Base-by-base conservation (phyloP, 2,113 vertebrate genomes). In the Nothobranchius furzeri region DNA sequence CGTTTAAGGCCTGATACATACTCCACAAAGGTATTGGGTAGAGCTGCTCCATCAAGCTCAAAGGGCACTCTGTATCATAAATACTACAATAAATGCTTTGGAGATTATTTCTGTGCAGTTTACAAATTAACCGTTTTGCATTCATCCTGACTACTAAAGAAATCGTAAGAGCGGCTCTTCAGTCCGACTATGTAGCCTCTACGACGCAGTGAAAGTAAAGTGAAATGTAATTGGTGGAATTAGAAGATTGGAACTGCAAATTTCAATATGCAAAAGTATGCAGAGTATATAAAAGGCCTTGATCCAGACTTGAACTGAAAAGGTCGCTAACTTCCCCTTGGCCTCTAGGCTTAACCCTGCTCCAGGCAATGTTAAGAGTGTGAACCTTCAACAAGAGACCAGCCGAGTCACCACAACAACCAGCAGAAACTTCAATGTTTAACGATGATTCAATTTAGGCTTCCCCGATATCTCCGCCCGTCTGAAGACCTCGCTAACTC, bases 211-310 rank as follows among this genome's bases (percentile, higher is more conserved):
- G 35, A 30, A 24, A 15, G 9, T 9, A 11, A 48, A 61, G 15
- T 4, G 8, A 49, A 46, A 14, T 25, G 17, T 9, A 9, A n/a
- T 35, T 46, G 17, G 30, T 37, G 30, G 9, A 14, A 7, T 6
- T 11, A 24, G 6, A 42, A 58, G 42, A 40, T 20, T 30, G n/a
- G 17, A 11, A 60, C n/a, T 40, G 59, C 12, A 45, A 13, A 48
- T 60, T 42, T 61, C 12, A 14, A 14, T 12, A 1, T 15, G 12
- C 13, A 54, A 43, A 12, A 14, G 30, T 35, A 30, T 60, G 68
- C 65, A 35, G 63, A 81, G 36, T 59, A 69, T 46, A 54, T 57
- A 67, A 78, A 64, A 73, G 68, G 37, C 61, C 60, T 73, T n/a
- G 6, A 76, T 62, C 40, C 35, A 60, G 36, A 36, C 37, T 37